A percentile compares a stretch with the other conserved stretches of the same genome.
These are phyloP conservation scores for Listronotus bonariensis DNA, from an alignment of 1,140 invertebrate species.

Conservation along the genomic window DNA sequence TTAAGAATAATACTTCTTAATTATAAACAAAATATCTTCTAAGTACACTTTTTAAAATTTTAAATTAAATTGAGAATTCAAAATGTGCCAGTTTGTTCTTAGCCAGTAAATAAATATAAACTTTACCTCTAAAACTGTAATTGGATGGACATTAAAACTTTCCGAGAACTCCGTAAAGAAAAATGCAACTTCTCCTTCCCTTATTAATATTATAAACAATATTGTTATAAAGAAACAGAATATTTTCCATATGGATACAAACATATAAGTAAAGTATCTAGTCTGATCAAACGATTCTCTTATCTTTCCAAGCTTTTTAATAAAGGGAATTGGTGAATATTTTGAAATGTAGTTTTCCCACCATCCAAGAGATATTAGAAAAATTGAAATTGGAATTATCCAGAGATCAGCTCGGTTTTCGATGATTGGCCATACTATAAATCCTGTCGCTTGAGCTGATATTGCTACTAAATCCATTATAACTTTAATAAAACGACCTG, in stretches of 20 bases:
- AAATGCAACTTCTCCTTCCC: slow-evolving; percentile 75
- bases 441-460: slow-evolving; percentile 83
- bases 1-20: too few species aligned
- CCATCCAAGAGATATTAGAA: slow-evolving; percentile 90
- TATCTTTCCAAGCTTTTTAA: slow-evolving; percentile 78
- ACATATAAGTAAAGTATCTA: slow-evolving; percentile 86
- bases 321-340: slow-evolving; percentile 77
- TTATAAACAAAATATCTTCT: too few species aligned
- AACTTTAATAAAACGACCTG: slow-evolving; percentile 77
- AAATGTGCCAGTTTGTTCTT: too few species aligned
- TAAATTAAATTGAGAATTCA: too few species aligned
- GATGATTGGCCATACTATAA: slow-evolving; percentile 86
- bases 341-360: slow-evolving; percentile 96
- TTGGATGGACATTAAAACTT: slow-evolving; percentile 78
- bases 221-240: slow-evolving; percentile 76
- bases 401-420: slow-evolving; percentile 72
- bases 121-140: slow-evolving; percentile 74
- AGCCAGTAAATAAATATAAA: too few species aligned
- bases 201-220: slow-evolving; percentile 73
- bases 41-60: too few species aligned
- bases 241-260: slow-evolving; percentile 89
- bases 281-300: slow-evolving; percentile 80
- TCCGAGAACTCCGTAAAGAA: slow-evolving; percentile 76
- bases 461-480: slow-evolving; percentile 83
- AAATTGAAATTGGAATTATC: slow-evolving; percentile 81